Evolutionary conservation across 2,888 invertebrate species (phyloP), one percentile per base, ranked within the genome.

Genomic region (Drosophila heteroneura): DNA sequence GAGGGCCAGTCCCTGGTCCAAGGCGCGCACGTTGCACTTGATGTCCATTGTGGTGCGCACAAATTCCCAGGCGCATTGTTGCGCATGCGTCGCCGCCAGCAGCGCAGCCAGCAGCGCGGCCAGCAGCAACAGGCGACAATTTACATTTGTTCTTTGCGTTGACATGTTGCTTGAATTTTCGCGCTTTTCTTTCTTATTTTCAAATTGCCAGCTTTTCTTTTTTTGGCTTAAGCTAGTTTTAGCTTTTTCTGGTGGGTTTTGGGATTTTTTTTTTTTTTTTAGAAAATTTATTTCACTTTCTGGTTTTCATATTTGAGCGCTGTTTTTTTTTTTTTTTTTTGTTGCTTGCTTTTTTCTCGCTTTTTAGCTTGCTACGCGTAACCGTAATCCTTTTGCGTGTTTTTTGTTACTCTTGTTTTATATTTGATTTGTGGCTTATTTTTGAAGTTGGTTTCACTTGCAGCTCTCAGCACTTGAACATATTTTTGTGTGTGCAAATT

Each of bases 21-120:
- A 81, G 63, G 93, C 91, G 52, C 93, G 92, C 61, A 93, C 82
- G 69, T 92, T 92, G 82, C 93, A 93, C 81, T 93, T 93, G 72
- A 93, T 93, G 86, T 93, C 93, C 92, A 93, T 92, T 52, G 92
- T 93, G 79, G 93, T 92, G 89, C 92, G 91, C 82, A 93, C 92
- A 75, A 93, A 93, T 76, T 93, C 93, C 93, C 93, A 93, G 70
- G 92, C 92, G 81, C 93, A 93, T 76, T 93, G 93, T 70, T 93
- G 93, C 77, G 92, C 92, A 85, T 93, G 93, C 90, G 88, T 72
- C 68, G 75, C 68, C 19, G 80, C 41, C 32, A 52, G 64, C 68
- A 51, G 79, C 60, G 67, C n/a, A 33, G 63, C 41, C n/a, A 82
- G 51, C 52, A 56, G 37, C 39, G 60, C 44, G 58, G 70, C 62